Base-by-base conservation (phyloP, 2,113 vertebrate species). In the Apus apus region DNA sequence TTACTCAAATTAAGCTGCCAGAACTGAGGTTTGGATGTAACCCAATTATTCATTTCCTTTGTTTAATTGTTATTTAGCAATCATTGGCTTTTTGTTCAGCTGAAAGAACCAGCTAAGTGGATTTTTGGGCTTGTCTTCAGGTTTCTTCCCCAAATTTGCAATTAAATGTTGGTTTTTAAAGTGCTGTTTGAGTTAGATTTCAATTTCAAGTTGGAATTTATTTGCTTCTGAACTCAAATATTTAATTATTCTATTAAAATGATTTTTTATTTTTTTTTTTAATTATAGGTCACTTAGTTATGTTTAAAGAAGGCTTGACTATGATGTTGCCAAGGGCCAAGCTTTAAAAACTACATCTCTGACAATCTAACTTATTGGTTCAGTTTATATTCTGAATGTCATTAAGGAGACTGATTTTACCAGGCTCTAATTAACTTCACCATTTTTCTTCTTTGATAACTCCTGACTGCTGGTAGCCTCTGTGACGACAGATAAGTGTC, bases 1-100 rank as follows among this genome's bases (percentile, higher is more conserved):
- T 95, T 77, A 86, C 12, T 77, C 34, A 94, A 85, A 92, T 83
- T 80, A 92, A 67, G 20, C 26, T 87, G 43, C 21, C 51, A 78
- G 46, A 89, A 74, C 21, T 57, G 51, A 86, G n/a, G 22, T 86
- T 76, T 95, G 75, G 67, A 86, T 76, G n/a, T 54, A 23, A 83
- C 22, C 15, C 67, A 88, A 51, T 62, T 90, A 83, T 45, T 92
- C 36, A 54, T 83, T 92, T 90, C 56, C 70, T 72, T 38, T 82
- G 27, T 72, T 50, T 38, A 15, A 68, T 36, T 73, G 40, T 36
- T 90, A 45, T 34, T 85, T 67, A 60, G 58, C 68, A 94, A 38
- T 65, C 18, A 38, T 19, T 56, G 32, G 5, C 8, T 34, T 85
- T 85, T 67, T 79, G 10, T 61, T 87, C 22, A 68, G n/a, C 38